Conservation (phyloP, 2,797 vertebrate genomes). For the Enteromius paludinosus region DNA sequence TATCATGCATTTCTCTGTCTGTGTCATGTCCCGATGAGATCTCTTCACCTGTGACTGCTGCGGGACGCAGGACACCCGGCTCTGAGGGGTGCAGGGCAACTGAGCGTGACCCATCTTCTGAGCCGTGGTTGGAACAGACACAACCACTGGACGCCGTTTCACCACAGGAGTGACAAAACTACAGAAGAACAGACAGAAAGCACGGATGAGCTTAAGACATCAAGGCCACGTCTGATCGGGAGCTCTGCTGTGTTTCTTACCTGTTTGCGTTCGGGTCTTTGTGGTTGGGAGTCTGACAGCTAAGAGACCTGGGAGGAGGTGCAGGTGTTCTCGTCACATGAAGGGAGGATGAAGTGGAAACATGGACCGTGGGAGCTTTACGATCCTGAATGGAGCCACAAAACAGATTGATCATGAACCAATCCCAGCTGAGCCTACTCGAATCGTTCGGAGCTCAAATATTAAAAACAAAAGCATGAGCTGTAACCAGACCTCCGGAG, state of each 20-base stretch:
- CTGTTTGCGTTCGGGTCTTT: slow-evolving; percentile 68
- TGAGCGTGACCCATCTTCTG: slow-evolving; percentile 70
- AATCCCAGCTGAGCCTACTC: too few species aligned
- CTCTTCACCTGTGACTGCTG: slow-evolving; percentile 70
- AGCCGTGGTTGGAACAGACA: slow-evolving; percentile 75
- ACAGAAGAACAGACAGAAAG: slow-evolving; percentile 43
- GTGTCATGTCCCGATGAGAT: neutral
- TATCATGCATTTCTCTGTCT: neutral
- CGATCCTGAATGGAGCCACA: slow-evolving; percentile 73
- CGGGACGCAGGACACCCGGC: slow-evolving; percentile 60
- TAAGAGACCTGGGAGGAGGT: slow-evolving; percentile 66
- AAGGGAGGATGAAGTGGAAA: slow-evolving; percentile 64
- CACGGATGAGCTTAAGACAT: neutral
- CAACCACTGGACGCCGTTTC: slow-evolving; percentile 75
- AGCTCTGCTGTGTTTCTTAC: slow-evolving; percentile 56
- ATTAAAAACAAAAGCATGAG: neutral
- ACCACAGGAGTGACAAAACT: slow-evolving; percentile 85
- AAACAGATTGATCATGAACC: neutral
- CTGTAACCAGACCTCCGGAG: slow-evolving; percentile 72
- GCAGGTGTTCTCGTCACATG: slow-evolving; percentile 71
- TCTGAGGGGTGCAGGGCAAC: slow-evolving; percentile 71
- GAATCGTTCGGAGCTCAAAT: neutral
- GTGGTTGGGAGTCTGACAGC: slow-evolving; percentile 83
- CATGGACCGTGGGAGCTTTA: slow-evolving; percentile 69
- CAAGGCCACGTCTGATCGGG: neutral